Evolutionary conservation across 2,113 vertebrate genomes (phyloP).

Genomic region (Formicarius rufipectus): DNA sequence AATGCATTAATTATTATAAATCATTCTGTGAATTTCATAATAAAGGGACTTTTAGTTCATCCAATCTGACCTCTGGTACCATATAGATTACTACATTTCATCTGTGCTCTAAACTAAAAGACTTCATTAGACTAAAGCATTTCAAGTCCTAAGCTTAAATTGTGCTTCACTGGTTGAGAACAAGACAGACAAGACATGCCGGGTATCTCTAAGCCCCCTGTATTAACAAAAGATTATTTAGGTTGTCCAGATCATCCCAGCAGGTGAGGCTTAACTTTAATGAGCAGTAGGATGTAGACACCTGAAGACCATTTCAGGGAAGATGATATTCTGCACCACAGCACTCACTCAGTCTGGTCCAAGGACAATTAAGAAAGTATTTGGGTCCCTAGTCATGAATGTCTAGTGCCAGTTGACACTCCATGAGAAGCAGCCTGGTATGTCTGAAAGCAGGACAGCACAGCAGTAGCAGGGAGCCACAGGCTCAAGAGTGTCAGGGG

Average conservation of each 20-base stretch:
- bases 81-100: not conserved
- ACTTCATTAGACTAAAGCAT: slow-evolving; percentile 3
- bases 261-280: slow-evolving; percentile 11
- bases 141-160: slow-evolving; percentile 4
- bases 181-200: not conserved
- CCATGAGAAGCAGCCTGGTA: not conserved
- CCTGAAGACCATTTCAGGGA: not conserved
- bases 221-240: not conserved
- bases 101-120: not conserved
- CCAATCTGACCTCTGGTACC: not conserved
- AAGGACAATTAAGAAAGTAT: not conserved
- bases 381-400: not conserved
- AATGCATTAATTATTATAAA: slow-evolving; percentile 24
- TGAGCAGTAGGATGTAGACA: not conserved
- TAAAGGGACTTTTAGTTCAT: not conserved
- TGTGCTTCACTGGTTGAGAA: not conserved
- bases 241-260: not conserved
- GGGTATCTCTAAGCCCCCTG: not conserved
- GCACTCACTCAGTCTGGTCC: not conserved
- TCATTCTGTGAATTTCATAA: not conserved
- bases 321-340: not conserved
- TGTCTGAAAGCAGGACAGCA: not conserved
- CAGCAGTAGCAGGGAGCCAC: not conserved
- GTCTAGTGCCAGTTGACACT: not conserved
- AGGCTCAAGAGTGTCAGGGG: accelerated